A percentile compares a stretch with the other conserved stretches of the same genome.
phyloP scores from a whole-genome alignment of 2,888 invertebrate species.

The Leuctra nigra region DNA sequence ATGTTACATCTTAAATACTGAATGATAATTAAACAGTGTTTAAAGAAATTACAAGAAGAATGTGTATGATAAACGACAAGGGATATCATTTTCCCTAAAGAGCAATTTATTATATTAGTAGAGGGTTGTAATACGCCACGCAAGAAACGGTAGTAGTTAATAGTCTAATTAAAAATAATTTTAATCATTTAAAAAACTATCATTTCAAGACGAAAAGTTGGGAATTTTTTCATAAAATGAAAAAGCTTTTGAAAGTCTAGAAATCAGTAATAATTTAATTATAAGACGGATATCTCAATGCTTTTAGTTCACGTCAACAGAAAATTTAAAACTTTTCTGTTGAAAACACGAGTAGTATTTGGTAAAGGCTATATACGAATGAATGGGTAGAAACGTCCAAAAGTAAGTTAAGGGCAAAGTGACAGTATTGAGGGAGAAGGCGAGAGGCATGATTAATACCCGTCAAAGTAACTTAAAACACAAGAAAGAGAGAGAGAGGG shows the following conservation, averaged over 20 bases:
- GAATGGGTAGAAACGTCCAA: constrained; percentile 3
- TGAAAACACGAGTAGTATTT: not conserved
- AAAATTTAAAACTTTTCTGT: no score
- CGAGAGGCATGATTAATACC: constrained; percentile 29
- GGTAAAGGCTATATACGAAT: not conserved
- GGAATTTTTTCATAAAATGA: no score
- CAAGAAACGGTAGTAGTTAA: no score
- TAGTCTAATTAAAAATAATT: no score
- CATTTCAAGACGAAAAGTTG: no score
- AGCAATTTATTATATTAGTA: not conserved
- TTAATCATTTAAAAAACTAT: no score
- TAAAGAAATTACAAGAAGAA: not conserved
- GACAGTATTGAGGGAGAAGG: constrained; percentile 15
- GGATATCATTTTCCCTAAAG: not conserved
- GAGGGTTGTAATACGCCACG: no score
- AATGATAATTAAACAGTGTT: not conserved
- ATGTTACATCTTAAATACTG: not conserved
- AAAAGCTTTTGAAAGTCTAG: no score
- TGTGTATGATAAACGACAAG: not conserved
- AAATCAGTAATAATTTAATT: no score
- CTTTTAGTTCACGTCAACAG: no score
- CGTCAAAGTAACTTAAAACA: constrained; percentile 29
- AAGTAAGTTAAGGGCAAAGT: constrained; percentile 15
- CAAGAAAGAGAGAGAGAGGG: constrained; percentile 20
- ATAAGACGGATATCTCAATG: no score